Evolutionary conservation across 2,797 vertebrate genomes (phyloP).

Genomic region (Anas bernieri): DNA sequence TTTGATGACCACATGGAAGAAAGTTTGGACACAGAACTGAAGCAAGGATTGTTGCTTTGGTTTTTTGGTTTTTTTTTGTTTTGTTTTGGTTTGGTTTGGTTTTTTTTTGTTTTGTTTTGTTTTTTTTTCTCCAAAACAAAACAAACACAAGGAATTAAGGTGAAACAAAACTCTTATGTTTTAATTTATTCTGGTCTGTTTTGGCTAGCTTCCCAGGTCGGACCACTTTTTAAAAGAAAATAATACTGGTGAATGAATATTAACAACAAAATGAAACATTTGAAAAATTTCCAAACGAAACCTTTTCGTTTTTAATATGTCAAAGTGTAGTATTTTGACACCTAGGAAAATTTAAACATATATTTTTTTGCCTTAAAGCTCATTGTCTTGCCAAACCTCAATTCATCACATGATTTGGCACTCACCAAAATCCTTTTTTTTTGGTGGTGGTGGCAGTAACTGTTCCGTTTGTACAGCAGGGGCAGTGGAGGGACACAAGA

Average conservation of each 20-base stretch:
- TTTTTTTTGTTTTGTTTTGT: neutral
- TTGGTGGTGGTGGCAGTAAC: neutral
- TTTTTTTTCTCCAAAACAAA: neutral
- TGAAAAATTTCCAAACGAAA: conserved; percentile 24
- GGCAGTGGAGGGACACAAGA: rapidly evolving
- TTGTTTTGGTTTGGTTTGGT: no score
- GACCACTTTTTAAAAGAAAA: neutral
- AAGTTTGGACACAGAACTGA: neutral
- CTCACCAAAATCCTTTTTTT: neutral
- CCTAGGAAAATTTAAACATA: neutral
- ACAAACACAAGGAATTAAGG: neutral
- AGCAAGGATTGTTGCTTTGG: neutral
- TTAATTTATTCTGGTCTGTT: neutral
- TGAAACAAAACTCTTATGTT: neutral
- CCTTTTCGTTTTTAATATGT: conserved; percentile 13
- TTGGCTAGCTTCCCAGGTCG: neutral
- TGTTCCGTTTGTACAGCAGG: neutral
- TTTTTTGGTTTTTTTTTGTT: no score
- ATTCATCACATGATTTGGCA: neutral
- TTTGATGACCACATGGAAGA: neutral
- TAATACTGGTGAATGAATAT: neutral
- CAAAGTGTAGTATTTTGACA: neutral
- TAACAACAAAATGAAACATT: neutral
- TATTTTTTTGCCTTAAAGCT: conserved; percentile 11
- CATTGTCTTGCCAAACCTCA: neutral